Evolutionary conservation across 53 echinoderm and acorn worm species (phyloP).

Genomic region (Astropecten irregularis): DNA sequence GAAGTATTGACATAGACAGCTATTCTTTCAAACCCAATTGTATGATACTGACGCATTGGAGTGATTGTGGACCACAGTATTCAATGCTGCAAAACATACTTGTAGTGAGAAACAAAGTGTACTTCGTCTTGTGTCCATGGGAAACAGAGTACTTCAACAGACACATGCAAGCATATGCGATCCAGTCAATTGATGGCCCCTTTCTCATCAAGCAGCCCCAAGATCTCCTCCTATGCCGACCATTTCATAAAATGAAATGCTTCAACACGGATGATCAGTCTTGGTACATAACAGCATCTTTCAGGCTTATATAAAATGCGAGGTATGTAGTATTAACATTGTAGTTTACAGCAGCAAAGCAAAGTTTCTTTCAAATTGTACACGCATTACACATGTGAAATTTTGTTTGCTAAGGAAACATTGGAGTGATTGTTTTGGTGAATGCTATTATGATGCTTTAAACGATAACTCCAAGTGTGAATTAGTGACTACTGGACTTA

Average conservation of each 20-base stretch:
- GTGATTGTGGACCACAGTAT: slow-evolving; percentile 8
- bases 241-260: background rate
- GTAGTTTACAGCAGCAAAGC: too few species aligned
- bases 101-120: background rate
- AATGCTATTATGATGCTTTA: too few species aligned
- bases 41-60: slow-evolving; percentile 43
- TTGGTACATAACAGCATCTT: slow-evolving; percentile 16
- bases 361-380: too few species aligned
- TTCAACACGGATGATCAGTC: background rate
- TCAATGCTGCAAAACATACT: background rate
- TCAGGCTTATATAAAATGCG: slow-evolving; percentile 3
- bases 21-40: slow-evolving; percentile 27
- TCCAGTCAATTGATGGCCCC: background rate
- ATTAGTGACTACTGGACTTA: too few species aligned
- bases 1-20: slow-evolving; percentile 10
- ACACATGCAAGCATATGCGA: slow-evolving; percentile 29
- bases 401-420: too few species aligned
- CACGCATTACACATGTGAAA: too few species aligned
- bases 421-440: too few species aligned
- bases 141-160: slow-evolving; percentile 20
- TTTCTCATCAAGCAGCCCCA: background rate
- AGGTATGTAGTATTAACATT: too few species aligned
- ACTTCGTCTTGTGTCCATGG: slow-evolving; percentile 12
- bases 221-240: background rate
- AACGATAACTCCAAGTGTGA: too few species aligned